Conservation (phyloP, 2,113 vertebrate species). For the Ameiurus melas region DNA sequence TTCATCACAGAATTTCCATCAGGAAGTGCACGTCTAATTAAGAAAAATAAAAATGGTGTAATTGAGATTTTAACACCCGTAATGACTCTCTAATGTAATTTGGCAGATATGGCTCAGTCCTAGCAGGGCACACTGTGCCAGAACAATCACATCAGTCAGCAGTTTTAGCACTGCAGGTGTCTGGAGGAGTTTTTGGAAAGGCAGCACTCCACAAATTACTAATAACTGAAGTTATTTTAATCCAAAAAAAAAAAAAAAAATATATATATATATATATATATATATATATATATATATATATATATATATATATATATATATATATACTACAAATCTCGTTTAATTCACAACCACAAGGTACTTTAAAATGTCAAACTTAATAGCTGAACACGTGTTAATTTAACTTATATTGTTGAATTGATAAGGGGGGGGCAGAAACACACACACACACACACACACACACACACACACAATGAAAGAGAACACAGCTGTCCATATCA, state of each 20-base stretch:
- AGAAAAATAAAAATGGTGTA: not conserved
- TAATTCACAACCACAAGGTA: not conserved
- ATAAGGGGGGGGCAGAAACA: not conserved
- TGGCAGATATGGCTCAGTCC: not conserved
- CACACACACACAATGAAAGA: not conserved
- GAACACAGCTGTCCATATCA: not conserved
- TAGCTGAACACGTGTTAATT: not conserved
- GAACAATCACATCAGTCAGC: slow-evolving; percentile 30
- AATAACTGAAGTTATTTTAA: not conserved
- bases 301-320: no score
- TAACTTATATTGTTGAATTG: not conserved
- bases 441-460: not conserved
- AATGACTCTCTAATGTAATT: slow-evolving; percentile 27
- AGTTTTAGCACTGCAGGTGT: slow-evolving; percentile 14
- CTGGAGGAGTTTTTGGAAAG: slow-evolving; percentile 6
- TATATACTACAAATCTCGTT: not conserved
- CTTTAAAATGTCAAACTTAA: slow-evolving; percentile 5
- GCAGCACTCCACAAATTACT: not conserved
- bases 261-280: no score
- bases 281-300: no score
- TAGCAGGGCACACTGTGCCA: slow-evolving; percentile 25
- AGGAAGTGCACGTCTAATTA: slow-evolving; percentile 6
- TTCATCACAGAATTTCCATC: not conserved
- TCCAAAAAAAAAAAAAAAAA: not conserved
- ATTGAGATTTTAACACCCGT: slow-evolving; percentile 20